Evolutionary conservation across 2,113 vertebrate genomes (phyloP), one percentile per base, ranked within the genome.

Genomic region (Paedocypris sp.): DNA sequence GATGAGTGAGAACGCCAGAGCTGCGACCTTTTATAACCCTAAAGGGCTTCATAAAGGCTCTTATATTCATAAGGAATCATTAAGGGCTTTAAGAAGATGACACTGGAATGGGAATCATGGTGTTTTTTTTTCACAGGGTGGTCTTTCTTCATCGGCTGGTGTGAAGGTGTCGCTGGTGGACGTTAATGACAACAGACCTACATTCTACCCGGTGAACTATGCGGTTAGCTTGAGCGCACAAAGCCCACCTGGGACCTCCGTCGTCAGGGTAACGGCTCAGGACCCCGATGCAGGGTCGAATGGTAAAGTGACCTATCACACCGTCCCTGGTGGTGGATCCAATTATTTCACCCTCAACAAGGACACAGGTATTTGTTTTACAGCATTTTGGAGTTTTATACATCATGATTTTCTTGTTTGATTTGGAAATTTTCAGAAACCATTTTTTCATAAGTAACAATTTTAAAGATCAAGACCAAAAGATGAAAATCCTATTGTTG

Each of bases 201-300:
- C 81, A 42, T 98, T 98, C 64, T 98, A 98, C 66, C 95, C 95
- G 0, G 65, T 89, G 59, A 83, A 90, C 56, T 98, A 98, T 16
- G 89, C 90, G 0, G 87, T 89, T 70, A 97, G 94, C 69, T 82
- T 98, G 60, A 96, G 93, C 63, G 86, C 88, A 0, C 91, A 94
- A 65, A 97, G 93, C 43, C 79, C 87, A 53, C 94, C 91, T 0
- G 95, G 92, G 2, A 94, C 93, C 0, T 89, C 91, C 0, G 87
- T 98, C 6, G 78, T 93, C 76, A 89, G 87, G 10, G 92, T 98
- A 3, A 86, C 81, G 1, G 95, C 95, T 13, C 86, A 88, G 0
- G 95, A 98, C 75, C 91, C 93, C 23, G 95, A 98, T 1, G 85
- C 89, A 15, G 93, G 91, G 6, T 79, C 77, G 12, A 88, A 97